phyloP scores from a whole-genome alignment of 2,888 invertebrate species.

The Drosophila fulvimacula region DNA sequence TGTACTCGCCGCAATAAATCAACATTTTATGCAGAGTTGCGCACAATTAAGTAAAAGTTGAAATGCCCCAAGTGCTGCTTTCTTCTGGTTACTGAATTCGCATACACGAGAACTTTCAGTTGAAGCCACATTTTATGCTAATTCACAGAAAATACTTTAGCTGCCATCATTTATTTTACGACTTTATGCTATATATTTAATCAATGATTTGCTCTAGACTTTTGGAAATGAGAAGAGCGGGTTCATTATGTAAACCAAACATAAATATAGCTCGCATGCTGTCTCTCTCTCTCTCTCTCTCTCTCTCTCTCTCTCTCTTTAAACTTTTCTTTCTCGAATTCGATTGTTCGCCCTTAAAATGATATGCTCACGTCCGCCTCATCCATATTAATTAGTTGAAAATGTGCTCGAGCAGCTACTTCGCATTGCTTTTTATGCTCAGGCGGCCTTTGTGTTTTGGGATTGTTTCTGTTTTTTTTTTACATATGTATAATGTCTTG shows the following conservation, averaged over 20 bases:
- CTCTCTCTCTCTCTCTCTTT: too few species aligned
- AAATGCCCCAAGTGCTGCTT: slow-evolving; percentile 57
- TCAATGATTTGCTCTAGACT: neutral
- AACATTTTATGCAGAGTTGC: slow-evolving; percentile 82
- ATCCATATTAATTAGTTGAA: slow-evolving; percentile 73
- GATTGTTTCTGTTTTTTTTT: neutral
- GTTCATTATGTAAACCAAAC: neutral
- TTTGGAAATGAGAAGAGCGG: neutral
- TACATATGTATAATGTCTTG: slow-evolving; percentile 35
- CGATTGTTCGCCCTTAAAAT: slow-evolving; percentile 8
- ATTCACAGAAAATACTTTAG: slow-evolving; percentile 1
- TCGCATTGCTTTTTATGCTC: neutral
- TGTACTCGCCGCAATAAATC: slow-evolving; percentile 79
- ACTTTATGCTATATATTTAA: neutral
- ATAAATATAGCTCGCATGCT: too few species aligned
- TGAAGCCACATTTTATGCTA: slow-evolving; percentile 23
- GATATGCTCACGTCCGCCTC: slow-evolving; percentile 31
- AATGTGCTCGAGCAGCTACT: slow-evolving; percentile 27
- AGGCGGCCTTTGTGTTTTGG: slow-evolving; percentile 22
- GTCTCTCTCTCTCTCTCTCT: too few species aligned
- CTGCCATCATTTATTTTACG: neutral
- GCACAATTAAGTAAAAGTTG: slow-evolving; percentile 81
- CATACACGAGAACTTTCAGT: slow-evolving; percentile 25
- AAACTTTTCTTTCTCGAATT: too few species aligned
- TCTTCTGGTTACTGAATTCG: neutral